Evolutionary conservation across 2,113 vertebrate species (phyloP).

Genomic region (Malurus melanocephalus): DNA sequence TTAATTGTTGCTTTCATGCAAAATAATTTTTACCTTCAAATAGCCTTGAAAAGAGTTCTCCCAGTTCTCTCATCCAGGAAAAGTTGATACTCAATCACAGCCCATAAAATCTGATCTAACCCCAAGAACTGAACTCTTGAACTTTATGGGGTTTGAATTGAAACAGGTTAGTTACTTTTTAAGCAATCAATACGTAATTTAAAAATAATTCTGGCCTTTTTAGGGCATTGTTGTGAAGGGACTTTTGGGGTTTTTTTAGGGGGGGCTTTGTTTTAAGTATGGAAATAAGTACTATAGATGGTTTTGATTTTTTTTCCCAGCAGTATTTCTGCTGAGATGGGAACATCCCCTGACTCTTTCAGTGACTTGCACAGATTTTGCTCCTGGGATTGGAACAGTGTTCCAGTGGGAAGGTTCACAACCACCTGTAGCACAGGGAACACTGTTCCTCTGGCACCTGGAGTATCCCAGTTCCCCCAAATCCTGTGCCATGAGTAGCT

Average conservation of each 20-base stretch:
- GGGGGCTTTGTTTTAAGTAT: not conserved
- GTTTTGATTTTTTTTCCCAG: not conserved
- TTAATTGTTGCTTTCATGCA: slow-evolving; percentile 55
- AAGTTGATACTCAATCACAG: not conserved
- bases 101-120: not conserved
- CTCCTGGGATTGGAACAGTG: not conserved
- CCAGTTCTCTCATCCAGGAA: not conserved
- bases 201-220: not conserved
- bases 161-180: not conserved
- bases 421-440: not conserved
- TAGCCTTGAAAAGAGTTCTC: slow-evolving; percentile 38
- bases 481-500: rapidly evolving
- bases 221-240: not conserved
- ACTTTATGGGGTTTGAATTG: not conserved
- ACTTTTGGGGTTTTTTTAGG: not conserved
- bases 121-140: not conserved
- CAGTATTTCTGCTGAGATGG: not conserved
- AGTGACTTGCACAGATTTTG: not conserved
- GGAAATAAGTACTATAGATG: not conserved
- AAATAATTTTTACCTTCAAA: slow-evolving; percentile 44
- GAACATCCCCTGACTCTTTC: not conserved
- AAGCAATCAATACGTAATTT: not conserved
- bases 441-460: too few relatives aligned
- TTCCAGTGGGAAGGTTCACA: not conserved
- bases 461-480: not conserved